Conservation (phyloP, 2,113 vertebrate species). For the Pterocles gutturalis region DNA sequence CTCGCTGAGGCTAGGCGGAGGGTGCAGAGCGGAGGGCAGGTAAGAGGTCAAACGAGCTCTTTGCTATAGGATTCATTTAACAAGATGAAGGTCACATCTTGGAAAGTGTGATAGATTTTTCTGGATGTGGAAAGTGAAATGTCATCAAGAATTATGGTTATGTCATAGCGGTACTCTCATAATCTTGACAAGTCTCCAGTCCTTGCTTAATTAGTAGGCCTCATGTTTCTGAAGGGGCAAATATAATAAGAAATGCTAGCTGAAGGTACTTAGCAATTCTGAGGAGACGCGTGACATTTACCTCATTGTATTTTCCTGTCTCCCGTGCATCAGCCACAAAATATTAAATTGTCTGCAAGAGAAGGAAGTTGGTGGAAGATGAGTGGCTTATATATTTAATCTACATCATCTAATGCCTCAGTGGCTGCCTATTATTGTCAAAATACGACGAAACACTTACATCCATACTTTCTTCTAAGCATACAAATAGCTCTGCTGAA, state of each 20-base stretch:
- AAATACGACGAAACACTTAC: not conserved
- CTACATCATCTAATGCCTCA: not conserved
- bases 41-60: constrained; percentile 58
- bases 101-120: constrained; percentile 67
- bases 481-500: not conserved
- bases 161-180: constrained; percentile 33
- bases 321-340: not conserved
- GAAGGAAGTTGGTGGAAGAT: constrained; percentile 5
- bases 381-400: constrained; percentile 9
- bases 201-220: constrained; percentile 53
- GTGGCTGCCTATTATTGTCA: not conserved
- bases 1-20: not conserved
- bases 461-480: not conserved
- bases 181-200: constrained; percentile 57
- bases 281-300: not conserved
- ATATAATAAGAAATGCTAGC: constrained; percentile 13
- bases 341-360: constrained; percentile 41
- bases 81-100: constrained; percentile 68
- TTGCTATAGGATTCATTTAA: constrained; percentile 60
- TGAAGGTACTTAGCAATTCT: constrained; percentile 32
- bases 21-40: constrained; percentile 32
- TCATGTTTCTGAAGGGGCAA: constrained; percentile 41
- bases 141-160: constrained; percentile 65
- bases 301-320: not conserved
- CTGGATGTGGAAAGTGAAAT: constrained; percentile 63